Base-by-base conservation (phyloP, 1,140 invertebrate genomes). In the Hydropsyche tenuis region DNA sequence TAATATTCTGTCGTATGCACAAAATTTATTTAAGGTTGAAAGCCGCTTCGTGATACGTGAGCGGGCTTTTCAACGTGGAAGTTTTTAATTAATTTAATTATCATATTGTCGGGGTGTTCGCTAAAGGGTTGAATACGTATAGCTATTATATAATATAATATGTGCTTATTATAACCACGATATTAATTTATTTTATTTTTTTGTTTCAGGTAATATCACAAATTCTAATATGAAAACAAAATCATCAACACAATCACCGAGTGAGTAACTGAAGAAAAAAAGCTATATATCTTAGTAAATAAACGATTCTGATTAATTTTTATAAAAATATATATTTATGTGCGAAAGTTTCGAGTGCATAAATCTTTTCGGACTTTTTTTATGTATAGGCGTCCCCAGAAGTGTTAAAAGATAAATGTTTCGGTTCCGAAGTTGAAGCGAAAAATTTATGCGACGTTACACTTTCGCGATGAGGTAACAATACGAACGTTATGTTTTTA, bases 11-110 rank as follows among this genome's bases (percentile, higher is more conserved):
- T 4, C 3, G 3, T 37, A 37, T 37, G 9, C 9, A 4, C 30
- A 37, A 9, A 48, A 48, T 48, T 48, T 48, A 48, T n/a, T 37
- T 27, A 27, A 60, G 7, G 53, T 27, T 27, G 11, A 60, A 22
- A 60, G 6, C 53, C 25, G 20, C 48, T 53, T 27, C n/a, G 22
- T 7, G 14, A 4, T 60, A 23, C 18, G n/a, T 51, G 48, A 60
- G 18, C 37, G 30, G 16, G 23, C 2, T 65, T 65, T 65, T 65
- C 63, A 14, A 43, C 30, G n/a, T 23, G 27, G 37, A 65, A 65
- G n/a, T 65, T 65, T 65, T 43, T 65, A 65, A 65, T 65, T 42
- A 46, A 65, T 43, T 65, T 42, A 43, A 65, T 65, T 65, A 43
- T 11, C 2, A 65, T 22, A 65, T 16, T 43, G 27, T 65, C 18